Conservation (phyloP, 1,140 invertebrate species). For the Tachypleus tridentatus region DNA sequence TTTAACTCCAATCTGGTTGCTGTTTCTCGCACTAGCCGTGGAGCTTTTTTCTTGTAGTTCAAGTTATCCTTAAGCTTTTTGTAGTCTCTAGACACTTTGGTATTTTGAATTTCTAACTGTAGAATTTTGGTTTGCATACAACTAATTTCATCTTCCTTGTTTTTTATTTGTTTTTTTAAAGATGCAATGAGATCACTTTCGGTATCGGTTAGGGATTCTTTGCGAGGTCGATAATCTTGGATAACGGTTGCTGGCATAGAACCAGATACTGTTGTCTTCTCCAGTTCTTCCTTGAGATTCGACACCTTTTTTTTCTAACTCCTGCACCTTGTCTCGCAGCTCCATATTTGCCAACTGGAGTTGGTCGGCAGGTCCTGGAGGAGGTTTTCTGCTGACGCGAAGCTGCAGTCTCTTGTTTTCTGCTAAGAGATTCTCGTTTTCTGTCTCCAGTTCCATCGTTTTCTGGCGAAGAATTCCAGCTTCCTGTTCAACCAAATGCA, state of each 20-base stretch:
- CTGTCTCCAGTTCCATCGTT: conserved; percentile 49
- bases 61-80: conserved; percentile 30
- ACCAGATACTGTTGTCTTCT: conserved; percentile 6
- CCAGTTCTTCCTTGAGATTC: conserved; percentile 29
- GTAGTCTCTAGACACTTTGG: conserved; percentile 42
- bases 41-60: conserved; percentile 45
- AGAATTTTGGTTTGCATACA: conserved; percentile 24
- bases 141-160: conserved; percentile 31
- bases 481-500: conserved; percentile 60
- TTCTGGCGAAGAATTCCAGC: conserved; percentile 48
- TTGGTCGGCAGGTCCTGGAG: conserved; percentile 29
- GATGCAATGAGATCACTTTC: conserved; percentile 21
- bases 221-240: conserved; percentile 12
- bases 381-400: conserved; percentile 27
- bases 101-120: conserved; percentile 27
- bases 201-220: conserved; percentile 33
- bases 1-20: conserved; percentile 55
- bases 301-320: conserved; percentile 50
- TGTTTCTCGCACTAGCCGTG: conserved; percentile 55
- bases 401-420: conserved; percentile 53
- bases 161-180: conserved; percentile 42
- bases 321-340: conserved; percentile 45
- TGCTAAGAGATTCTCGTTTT: conserved; percentile 55
- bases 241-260: conserved; percentile 2
- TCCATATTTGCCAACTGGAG: conserved; percentile 39